phyloP scores from a whole-genome alignment of 2,888 invertebrate genomes.

The Papilio gigon region DNA sequence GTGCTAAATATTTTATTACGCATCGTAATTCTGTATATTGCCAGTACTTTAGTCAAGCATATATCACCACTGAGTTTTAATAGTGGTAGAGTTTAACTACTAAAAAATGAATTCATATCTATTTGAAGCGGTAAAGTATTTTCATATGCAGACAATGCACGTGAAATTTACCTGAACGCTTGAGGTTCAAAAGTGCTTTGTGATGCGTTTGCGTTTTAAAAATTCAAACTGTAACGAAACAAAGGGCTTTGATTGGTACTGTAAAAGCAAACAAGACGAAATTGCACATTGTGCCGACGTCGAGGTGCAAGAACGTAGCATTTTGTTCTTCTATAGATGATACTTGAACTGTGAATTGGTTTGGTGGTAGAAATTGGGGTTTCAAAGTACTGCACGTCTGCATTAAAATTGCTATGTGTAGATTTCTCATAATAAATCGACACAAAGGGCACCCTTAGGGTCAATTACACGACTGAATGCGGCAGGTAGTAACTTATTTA shows the following conservation, averaged over 20 bases:
- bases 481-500: too few relatives aligned
- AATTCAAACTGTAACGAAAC: slow-evolving; percentile 35
- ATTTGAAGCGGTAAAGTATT: neutral
- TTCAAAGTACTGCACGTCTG: too few relatives aligned
- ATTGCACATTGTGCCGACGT: slow-evolving; percentile 23
- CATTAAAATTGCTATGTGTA: too few relatives aligned
- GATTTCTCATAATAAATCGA: too few relatives aligned
- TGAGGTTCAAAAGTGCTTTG: slow-evolving; percentile 32
- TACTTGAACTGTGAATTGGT: slow-evolving; percentile 5
- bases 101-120: neutral
- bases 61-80: neutral
- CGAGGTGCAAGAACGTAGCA: slow-evolving; percentile 17
- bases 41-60: too few relatives aligned
- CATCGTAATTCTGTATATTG: too few relatives aligned
- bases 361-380: neutral
- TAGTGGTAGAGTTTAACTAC: neutral
- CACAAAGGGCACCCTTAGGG: too few relatives aligned
- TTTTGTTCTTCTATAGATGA: neutral
- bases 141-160: slow-evolving; percentile 22
- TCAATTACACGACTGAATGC: too few relatives aligned
- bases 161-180: slow-evolving; percentile 24
- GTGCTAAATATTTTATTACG: too few relatives aligned
- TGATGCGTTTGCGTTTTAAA: slow-evolving; percentile 34
- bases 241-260: slow-evolving; percentile 37
- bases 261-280: slow-evolving; percentile 34